Evolutionary conservation across 2,888 invertebrate genomes (phyloP), one percentile per base, ranked within the genome.

Genomic region (Tipula vernalis): DNA sequence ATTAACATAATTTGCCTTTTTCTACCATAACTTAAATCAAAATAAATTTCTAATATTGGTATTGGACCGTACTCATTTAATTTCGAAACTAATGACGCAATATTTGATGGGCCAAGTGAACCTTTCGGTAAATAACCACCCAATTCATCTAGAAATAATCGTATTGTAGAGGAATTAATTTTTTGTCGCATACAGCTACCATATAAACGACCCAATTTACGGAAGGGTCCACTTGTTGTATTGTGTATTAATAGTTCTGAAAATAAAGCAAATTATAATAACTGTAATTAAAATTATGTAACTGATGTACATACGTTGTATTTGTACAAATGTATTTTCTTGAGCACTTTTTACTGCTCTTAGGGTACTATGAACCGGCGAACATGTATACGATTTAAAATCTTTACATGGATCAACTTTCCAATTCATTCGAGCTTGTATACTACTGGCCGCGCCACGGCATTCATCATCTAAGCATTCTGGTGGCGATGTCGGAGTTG

Each of bases 101-200:
- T 90, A 39, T 89, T 90, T 2, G 90, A 90, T 41, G 91, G 91
- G 10, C 91, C 91, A 28, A 91, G 87, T 6, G 91, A 91, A 85
- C 91, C 91, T 71, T 93, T 92, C 3, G 93, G 92, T 88, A 93
- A 90, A 89, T 94, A 94, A 36, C 94, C 94, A 71, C 94, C 94
- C 87, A 94, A 90, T 88, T 92, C 91, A 87, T 93, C 91, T 88
- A 94, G 89, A 83, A 94, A 89, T 71, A 90, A 89, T 87, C 91
- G 91, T 89, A 93, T 92, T 88, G 93, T 92, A 91, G 92, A 89
- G 89, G 92, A 90, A 87, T 91, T 91, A 36, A 90, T 89, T 57
- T 89, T 89, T 88, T 91, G 90, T 2, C 90, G 91, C 86, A 93
- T 89, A 88, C 94, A 94, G 89, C 93, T 93, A 83, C 92, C 91